Percentiles rank a stretch among this genome's conserved stretches.
Evolutionary conservation across 2,797 vertebrate species (phyloP).

Genomic region (Squalus acanthias): DNA sequence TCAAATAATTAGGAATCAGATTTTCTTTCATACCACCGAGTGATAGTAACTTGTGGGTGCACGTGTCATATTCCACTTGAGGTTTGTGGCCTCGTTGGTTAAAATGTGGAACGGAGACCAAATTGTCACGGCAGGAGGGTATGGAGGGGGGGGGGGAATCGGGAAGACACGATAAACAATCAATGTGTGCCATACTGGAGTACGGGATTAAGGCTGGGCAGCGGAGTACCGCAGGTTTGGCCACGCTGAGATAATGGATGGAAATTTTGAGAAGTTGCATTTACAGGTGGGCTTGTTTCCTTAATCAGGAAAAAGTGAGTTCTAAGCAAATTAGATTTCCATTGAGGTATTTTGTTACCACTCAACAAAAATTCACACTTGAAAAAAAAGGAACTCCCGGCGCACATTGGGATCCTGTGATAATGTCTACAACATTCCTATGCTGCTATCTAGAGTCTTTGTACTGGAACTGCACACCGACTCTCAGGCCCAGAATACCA

Average conservation of each 20-base stretch:
- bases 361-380: background rate
- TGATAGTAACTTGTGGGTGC: background rate
- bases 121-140: background rate
- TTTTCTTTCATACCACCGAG: background rate
- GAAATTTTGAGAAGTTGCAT: background rate
- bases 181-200: background rate
- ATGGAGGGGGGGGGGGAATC: background rate
- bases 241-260: background rate
- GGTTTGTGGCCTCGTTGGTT: background rate
- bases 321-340: background rate
- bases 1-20: background rate
- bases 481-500: background rate
- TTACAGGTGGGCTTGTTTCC: background rate
- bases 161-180: background rate
- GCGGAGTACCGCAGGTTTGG: background rate
- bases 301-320: background rate
- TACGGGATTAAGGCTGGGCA: background rate
- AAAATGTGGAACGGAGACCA: background rate
- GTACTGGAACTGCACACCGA: background rate
- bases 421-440: background rate
- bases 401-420: background rate
- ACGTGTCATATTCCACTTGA: background rate
- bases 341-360: background rate
- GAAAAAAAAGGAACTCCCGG: background rate
- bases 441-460: background rate